Evolutionary conservation across 2,797 vertebrate genomes (phyloP).

Genomic region (Mallotus villosus): DNA sequence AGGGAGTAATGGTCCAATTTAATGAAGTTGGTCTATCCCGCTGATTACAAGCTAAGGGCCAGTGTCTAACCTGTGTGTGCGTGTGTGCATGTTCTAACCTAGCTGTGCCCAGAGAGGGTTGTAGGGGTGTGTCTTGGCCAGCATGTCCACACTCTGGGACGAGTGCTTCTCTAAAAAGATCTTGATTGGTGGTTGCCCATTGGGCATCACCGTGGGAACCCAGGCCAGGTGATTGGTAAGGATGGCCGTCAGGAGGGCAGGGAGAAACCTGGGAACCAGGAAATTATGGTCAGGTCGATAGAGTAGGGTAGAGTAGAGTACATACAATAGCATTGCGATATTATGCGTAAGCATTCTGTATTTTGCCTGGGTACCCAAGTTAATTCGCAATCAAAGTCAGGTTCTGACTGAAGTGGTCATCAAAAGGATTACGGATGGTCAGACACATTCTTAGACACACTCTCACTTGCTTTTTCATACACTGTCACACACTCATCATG

Average conservation of each 20-base stretch:
- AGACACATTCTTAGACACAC: constrained; percentile 9
- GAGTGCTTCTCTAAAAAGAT: constrained; percentile 99
- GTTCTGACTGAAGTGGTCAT: not conserved
- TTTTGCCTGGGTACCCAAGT: too few relatives aligned
- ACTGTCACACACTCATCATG: too few relatives aligned
- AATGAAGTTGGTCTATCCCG: not conserved
- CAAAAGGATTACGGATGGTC: not conserved
- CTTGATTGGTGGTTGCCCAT: constrained; percentile 95
- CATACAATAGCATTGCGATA: too few relatives aligned
- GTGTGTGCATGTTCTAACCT: constrained; percentile 63
- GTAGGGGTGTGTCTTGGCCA: constrained; percentile 97
- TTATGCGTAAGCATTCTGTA: too few relatives aligned
- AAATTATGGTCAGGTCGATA: not conserved
- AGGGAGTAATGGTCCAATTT: constrained; percentile 45
- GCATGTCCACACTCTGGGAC: constrained; percentile 95
- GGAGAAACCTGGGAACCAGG: constrained; percentile 84
- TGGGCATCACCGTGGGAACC: constrained; percentile 99
- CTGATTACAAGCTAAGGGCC: not conserved
- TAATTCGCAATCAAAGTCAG: not conserved
- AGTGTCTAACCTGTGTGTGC: not conserved
- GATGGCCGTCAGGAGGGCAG: constrained; percentile 92
- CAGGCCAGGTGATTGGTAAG: constrained; percentile 98
- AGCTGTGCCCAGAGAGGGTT: constrained; percentile 98
- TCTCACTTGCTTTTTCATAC: too few relatives aligned
- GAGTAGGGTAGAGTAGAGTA: not conserved